Evolutionary conservation across 1,140 invertebrate genomes (phyloP), one percentile per base, ranked within the genome.

Genomic region (Colletes gigas): DNA sequence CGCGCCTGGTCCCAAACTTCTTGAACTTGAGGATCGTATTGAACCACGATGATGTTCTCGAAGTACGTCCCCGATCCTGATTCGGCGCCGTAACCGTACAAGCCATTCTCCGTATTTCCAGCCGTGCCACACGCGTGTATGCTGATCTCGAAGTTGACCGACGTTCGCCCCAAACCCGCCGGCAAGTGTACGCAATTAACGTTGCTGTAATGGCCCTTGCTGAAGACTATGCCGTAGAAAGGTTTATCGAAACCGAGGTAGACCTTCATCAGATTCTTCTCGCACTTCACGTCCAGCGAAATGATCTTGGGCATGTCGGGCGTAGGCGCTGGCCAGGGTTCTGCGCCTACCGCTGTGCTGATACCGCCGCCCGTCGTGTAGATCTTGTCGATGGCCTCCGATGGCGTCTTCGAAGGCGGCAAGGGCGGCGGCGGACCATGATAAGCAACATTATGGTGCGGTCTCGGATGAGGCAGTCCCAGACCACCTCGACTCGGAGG

Each of bases 1-100:
- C 98, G 93, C 4, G 98, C 98, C 92, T 98, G 98, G 94, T 99
- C 98, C 98, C 98, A 98, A 1, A 98, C 98, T 93, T 99, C 98
- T 93, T 99, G 98, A 0, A 99, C 98, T 94, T 98, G 96, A 14
- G 98, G 97, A 93, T 99, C 98, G 88, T 98, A 99, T 91, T 98
- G 98, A 82, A 98, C 96, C 17, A 98, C 97, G 81, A 99, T 97
- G 68, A 98, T 98, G 88, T 99, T 99, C 93, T 99, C 98, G 87
- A 98, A 98, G 92, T 97, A 98, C 0, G 97, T 98, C 0, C 98
- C 98, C 6, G 97, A 97, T 0, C 97, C 97, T 15, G 97, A 96
- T 69, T 97, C 96, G 47, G 96, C 95, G 2, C 97, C 96, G 88
- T 97, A 96, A 52, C 96, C 96, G 86, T 97, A 97, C 1, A 97